A percentile compares a stretch with the other conserved stretches of the same genome.
Evolutionary conservation across 2,888 invertebrate species (phyloP).

Genomic region (Leptinotarsa haldemani): DNA sequence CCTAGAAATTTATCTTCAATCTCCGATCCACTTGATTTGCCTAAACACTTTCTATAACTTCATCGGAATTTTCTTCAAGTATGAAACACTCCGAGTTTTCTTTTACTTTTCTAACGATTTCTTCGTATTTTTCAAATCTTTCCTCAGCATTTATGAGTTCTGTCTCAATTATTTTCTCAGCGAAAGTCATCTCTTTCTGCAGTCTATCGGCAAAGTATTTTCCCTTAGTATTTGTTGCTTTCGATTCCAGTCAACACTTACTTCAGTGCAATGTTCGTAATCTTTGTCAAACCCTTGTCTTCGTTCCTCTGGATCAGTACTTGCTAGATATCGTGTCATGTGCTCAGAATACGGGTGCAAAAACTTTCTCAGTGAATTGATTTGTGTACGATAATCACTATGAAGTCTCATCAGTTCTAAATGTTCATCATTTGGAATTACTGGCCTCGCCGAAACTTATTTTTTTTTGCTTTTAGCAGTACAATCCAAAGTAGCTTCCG

Average conservation of each 20-base stretch:
- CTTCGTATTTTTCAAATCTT: slow-evolving; percentile 67
- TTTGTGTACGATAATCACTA: slow-evolving; percentile 75
- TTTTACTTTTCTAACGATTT: slow-evolving; percentile 68
- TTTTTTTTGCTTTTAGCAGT: slow-evolving; percentile 84
- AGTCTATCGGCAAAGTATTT: slow-evolving; percentile 68
- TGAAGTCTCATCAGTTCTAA: slow-evolving; percentile 75
- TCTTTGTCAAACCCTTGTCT: slow-evolving; percentile 73
- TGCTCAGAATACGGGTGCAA: slow-evolving; percentile 52
- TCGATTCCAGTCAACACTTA: slow-evolving; percentile 81
- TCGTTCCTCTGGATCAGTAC: slow-evolving; percentile 58
- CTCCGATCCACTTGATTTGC: slow-evolving; percentile 75
- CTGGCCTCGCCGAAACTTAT: slow-evolving; percentile 74
- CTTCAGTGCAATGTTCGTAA: slow-evolving; percentile 69
- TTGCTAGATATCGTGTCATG: slow-evolving; percentile 48
- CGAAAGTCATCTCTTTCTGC: slow-evolving; percentile 66
- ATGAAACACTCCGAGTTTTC: slow-evolving; percentile 77
- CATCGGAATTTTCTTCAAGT: slow-evolving; percentile 80
- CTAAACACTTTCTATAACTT: slow-evolving; percentile 82
- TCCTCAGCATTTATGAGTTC: slow-evolving; percentile 62
- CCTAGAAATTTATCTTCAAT: slow-evolving; percentile 74
- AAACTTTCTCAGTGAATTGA: slow-evolving; percentile 64
- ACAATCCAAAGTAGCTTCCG: slow-evolving; percentile 84
- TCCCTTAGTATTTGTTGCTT: slow-evolving; percentile 72
- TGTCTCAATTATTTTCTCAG: slow-evolving; percentile 63
- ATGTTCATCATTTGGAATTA: slow-evolving; percentile 72